phyloP scores from a whole-genome alignment of 2,797 vertebrate species.

The Aulostomus chinensis region DNA sequence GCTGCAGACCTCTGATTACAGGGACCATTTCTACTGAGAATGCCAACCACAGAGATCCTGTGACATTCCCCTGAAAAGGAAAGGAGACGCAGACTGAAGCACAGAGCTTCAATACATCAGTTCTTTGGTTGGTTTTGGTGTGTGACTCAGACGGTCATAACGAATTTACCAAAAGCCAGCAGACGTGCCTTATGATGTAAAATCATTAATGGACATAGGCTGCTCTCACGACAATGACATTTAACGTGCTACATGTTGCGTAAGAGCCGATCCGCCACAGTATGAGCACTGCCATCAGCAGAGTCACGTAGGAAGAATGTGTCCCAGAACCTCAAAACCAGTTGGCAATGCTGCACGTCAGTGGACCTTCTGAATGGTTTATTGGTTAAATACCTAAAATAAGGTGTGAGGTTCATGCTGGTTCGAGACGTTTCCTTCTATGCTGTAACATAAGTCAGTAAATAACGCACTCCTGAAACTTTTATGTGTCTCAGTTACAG shows the following conservation, averaged over 20 bases:
- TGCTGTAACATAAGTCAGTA: too few relatives aligned
- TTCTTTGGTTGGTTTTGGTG: neutral
- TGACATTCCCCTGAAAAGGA: constrained; percentile 18
- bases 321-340: neutral
- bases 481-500: too few relatives aligned
- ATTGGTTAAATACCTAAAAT: too few relatives aligned
- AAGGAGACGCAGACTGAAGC: neutral
- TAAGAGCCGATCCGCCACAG: too few relatives aligned
- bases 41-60: constrained; percentile 39
- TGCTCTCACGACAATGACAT: neutral
- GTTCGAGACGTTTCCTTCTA: too few relatives aligned
- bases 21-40: constrained; percentile 5
- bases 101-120: constrained; percentile 6
- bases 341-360: too few relatives aligned
- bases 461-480: too few relatives aligned
- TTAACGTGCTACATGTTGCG: too few relatives aligned
- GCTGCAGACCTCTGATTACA: constrained; percentile 7
- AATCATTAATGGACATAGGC: neutral
- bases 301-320: too few relatives aligned
- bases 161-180: constrained; percentile 16
- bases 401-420: too few relatives aligned
- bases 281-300: too few relatives aligned
- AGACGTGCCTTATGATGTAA: neutral
- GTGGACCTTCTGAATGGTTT: too few relatives aligned
- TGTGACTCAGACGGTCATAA: constrained; percentile 4